A percentile compares a stretch with the other conserved stretches of the same genome.
These are phyloP conservation scores for Neofelis nebulosa DNA, from an alignment of 2,113 vertebrate genomes.

Conservation along the genomic window DNA sequence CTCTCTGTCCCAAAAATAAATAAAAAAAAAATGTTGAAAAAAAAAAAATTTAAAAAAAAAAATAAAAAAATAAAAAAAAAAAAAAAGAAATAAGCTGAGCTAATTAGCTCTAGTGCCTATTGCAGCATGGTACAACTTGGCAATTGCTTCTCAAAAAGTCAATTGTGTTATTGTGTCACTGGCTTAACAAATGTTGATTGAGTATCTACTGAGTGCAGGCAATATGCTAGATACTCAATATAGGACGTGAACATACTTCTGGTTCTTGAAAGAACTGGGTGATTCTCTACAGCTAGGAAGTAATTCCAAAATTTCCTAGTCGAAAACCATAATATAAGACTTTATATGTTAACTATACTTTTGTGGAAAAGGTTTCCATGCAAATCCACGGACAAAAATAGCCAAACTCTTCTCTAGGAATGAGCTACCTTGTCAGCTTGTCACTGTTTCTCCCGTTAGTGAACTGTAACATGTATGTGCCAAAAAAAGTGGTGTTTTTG, in stretches of 20 bases:
- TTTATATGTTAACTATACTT: slow-evolving; percentile 78
- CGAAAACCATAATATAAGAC: slow-evolving; percentile 68
- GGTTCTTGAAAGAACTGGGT: slow-evolving; percentile 57
- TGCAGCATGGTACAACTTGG: not conserved
- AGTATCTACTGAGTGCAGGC: not conserved
- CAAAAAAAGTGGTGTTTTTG: slow-evolving; percentile 40
- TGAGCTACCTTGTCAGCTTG: slow-evolving; percentile 17
- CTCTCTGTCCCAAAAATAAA: no score
- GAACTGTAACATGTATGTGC: not conserved
- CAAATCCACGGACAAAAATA: slow-evolving; percentile 73
- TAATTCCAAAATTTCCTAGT: slow-evolving; percentile 74
- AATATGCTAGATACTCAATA: not conserved
- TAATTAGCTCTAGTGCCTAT: not conserved
- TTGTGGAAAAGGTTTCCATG: slow-evolving; percentile 81
- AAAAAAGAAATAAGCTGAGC: not conserved
- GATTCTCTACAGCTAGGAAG: slow-evolving; percentile 74
- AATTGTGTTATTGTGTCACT: not conserved
- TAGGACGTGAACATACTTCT: not conserved
- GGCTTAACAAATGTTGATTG: slow-evolving; percentile 14
- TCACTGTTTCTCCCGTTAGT: slow-evolving; percentile 60
- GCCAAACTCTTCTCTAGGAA: slow-evolving; percentile 66
- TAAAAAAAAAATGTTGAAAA: no score
- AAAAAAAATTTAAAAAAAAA: no score
- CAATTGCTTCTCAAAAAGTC: slow-evolving; percentile 28
- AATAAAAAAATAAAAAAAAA: no score